These are phyloP conservation scores for Alviniconcha marisindica DNA, from an alignment of 1,140 invertebrate species.

Conservation along the genomic window DNA sequence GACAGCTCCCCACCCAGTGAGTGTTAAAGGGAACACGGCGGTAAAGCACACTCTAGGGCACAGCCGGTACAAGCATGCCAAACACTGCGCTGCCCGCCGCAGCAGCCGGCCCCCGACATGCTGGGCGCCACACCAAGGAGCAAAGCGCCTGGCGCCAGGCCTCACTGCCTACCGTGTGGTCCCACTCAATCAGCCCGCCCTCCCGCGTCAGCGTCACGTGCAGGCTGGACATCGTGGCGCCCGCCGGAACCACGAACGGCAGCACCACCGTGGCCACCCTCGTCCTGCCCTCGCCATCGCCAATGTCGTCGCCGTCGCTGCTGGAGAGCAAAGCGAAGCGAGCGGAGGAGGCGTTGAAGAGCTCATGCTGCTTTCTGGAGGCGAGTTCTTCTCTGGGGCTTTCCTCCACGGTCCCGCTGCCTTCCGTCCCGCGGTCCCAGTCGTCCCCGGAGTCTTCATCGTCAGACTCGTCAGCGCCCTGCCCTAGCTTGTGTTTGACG, in stretches of 20 bases:
- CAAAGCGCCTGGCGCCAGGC: not conserved
- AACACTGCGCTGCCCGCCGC: not conserved
- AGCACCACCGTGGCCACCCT: conserved; percentile 19
- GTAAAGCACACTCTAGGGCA: too few species aligned
- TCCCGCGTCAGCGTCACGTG: conserved; percentile 24
- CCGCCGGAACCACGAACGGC: conserved; percentile 10
- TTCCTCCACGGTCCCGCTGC: not conserved
- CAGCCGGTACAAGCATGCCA: not conserved
- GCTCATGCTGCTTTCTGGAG: not conserved
- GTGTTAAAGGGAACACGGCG: too few species aligned
- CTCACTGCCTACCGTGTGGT: conserved; percentile 2
- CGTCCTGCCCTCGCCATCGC: not conserved
- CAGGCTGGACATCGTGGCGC: conserved; percentile 2
- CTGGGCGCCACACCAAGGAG: not conserved
- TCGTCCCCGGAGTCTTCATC: not conserved
- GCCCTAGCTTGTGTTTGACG: not conserved
- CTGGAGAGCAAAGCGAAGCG: conserved; percentile 10
- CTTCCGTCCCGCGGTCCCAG: not conserved
- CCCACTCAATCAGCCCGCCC: conserved; percentile 9
- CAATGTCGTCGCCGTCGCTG: not conserved
- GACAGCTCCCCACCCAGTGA: too few species aligned
- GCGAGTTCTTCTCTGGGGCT: not conserved
- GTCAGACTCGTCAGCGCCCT: not conserved
- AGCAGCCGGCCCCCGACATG: not conserved
- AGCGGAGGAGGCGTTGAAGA: not conserved